phyloP scores from a whole-genome alignment of 2,113 vertebrate genomes.

The Emydocephalus ijimae region DNA sequence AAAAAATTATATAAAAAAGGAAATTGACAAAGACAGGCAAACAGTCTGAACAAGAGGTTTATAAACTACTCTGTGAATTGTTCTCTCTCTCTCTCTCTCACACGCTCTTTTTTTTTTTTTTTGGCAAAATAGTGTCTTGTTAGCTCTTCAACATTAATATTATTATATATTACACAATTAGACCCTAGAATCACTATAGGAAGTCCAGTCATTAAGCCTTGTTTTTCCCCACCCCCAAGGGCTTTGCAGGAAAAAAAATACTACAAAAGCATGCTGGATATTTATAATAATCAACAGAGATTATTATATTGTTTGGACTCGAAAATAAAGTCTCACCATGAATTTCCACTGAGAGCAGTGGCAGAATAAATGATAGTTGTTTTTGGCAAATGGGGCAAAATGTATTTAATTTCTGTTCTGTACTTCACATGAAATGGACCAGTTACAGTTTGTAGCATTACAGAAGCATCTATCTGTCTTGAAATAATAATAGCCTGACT shows the following conservation, averaged over 20 bases:
- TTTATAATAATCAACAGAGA: not conserved
- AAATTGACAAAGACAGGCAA: no score
- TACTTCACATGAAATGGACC: not conserved
- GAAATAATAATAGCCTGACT: not conserved
- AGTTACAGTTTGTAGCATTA: slow-evolving; percentile 2
- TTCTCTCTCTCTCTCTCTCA: not conserved
- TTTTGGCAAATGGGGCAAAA: slow-evolving; percentile 12
- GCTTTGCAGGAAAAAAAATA: not conserved
- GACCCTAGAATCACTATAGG: not conserved
- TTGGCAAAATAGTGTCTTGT: not conserved
- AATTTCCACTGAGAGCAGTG: not conserved
- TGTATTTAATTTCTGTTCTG: not conserved
- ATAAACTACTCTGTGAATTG: no score
- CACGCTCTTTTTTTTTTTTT: not conserved
- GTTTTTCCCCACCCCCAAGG: not conserved
- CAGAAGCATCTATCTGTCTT: not conserved
- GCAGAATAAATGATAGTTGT: not conserved
- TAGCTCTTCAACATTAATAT: not conserved
- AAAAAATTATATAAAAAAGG: no score
- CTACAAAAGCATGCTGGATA: not conserved
- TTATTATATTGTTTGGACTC: slow-evolving; percentile 5
- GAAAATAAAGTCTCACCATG: not conserved
- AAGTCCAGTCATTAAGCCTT: not conserved
- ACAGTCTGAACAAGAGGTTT: no score
- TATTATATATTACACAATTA: not conserved